A percentile compares a stretch with the other conserved stretches of the same genome.
Evolutionary conservation across 2,797 vertebrate species (phyloP).

Genomic region (Picus viridis): DNA sequence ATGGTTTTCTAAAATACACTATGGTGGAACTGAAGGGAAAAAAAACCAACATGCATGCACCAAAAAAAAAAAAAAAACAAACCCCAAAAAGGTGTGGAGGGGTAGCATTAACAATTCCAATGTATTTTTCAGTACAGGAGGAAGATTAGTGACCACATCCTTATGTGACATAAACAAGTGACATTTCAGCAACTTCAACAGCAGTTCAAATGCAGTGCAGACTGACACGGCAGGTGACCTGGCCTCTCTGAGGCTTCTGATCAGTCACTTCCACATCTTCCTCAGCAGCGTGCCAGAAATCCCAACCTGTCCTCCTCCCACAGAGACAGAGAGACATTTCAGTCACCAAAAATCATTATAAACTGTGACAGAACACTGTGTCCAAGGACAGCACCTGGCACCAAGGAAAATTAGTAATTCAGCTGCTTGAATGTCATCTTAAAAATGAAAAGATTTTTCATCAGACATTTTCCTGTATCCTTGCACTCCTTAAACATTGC

Average conservation of each 20-base stretch:
- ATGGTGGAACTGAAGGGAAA: not conserved
- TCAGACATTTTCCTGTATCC: not conserved
- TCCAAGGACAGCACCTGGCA: not conserved
- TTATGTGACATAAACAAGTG: not conserved
- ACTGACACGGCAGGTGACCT: accelerated
- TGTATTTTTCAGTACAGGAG: not conserved
- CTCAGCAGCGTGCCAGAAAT: not conserved
- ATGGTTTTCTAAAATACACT: not conserved
- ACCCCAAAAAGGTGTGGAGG: not conserved
- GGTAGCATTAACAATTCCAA: not conserved
- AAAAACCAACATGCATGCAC: no score
- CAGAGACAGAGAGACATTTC: not conserved
- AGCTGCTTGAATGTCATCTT: not conserved
- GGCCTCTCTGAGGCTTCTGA: not conserved
- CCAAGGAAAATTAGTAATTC: not conserved
- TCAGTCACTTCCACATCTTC: not conserved
- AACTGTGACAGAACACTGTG: not conserved
- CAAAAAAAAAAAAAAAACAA: no score
- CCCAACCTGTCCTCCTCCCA: accelerated
- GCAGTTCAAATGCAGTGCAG: not conserved
- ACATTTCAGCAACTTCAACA: not conserved
- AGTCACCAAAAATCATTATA: not conserved
- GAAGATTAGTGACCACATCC: not conserved
- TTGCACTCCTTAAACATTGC: not conserved
- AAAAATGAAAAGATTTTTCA: not conserved